Conservation (phyloP, 2,113 vertebrate genomes). For the Microtus oregoni region DNA sequence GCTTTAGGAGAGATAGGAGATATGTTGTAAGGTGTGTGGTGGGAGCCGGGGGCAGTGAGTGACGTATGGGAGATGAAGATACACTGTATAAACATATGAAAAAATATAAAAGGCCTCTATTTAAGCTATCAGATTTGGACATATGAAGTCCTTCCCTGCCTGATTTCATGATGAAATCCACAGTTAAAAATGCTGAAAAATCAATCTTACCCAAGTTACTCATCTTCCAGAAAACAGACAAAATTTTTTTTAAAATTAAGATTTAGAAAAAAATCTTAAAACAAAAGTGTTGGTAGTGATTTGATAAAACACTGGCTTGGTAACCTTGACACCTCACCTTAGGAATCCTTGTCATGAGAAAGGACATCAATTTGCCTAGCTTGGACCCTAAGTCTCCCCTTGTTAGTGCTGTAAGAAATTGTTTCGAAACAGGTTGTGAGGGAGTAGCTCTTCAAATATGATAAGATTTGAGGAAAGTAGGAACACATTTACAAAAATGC, state of each 20-base stretch:
- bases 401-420: not conserved
- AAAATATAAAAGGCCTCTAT: not conserved
- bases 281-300: not conserved
- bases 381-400: not conserved
- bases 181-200: conserved; percentile 17
- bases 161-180: conserved; percentile 39
- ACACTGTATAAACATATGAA: not conserved
- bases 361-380: not conserved
- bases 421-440: not conserved
- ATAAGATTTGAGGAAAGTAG: conserved; percentile 45
- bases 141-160: not conserved
- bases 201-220: conserved; percentile 15
- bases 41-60: not conserved
- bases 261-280: not conserved
- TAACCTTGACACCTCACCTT: conserved; percentile 19
- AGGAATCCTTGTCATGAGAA: not conserved
- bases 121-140: conserved; percentile 7
- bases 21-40: not conserved
- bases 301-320: conserved; percentile 36
- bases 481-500: not conserved
- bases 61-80: not conserved
- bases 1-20: not conserved
- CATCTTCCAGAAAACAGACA: conserved; percentile 36
- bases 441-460: not conserved
- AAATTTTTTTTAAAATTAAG: not conserved